Percentiles rank a stretch among this genome's conserved stretches.
Conservation (phyloP, 2,888 invertebrate species). For the Meganola albula region DNA sequence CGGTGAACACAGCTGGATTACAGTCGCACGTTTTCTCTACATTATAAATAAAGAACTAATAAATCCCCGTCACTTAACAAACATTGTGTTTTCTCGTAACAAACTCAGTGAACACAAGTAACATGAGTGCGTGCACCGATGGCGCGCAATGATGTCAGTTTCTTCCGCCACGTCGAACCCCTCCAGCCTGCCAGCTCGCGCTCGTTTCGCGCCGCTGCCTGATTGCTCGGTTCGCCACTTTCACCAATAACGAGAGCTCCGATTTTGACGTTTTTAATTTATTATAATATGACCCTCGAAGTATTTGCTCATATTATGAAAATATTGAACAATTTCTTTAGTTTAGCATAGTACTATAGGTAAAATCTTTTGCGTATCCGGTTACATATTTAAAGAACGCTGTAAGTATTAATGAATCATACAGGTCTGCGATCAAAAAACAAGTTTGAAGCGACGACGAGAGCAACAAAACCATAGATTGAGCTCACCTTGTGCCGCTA, state of each 20-base stretch:
- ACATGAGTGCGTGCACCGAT: constrained; percentile 43
- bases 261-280: constrained; percentile 48
- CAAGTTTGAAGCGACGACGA: constrained; percentile 40
- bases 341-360: too few relatives aligned
- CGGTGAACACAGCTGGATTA: constrained; percentile 28
- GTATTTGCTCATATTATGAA: constrained; percentile 13
- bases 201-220: constrained; percentile 71
- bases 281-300: constrained; percentile 53
- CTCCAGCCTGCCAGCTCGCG: constrained; percentile 53
- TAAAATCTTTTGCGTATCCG: constrained; percentile 2
- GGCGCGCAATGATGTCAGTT: constrained; percentile 52
- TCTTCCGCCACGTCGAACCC: constrained; percentile 70
- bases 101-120: constrained; percentile 34
- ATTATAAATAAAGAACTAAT: constrained; percentile 32
- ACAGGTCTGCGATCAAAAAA: constrained; percentile 36
- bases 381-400: constrained; percentile 7
- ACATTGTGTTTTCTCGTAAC: constrained; percentile 39
- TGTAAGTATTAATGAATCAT: constrained; percentile 13
- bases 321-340: too few relatives aligned
- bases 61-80: constrained; percentile 38
- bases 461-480: constrained; percentile 45
- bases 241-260: constrained; percentile 61
- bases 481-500: constrained; percentile 63
- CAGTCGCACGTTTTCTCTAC: constrained; percentile 32
- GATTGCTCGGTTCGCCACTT: constrained; percentile 69